phyloP scores from a whole-genome alignment of 2,888 invertebrate species.

The Plusia festucae region DNA sequence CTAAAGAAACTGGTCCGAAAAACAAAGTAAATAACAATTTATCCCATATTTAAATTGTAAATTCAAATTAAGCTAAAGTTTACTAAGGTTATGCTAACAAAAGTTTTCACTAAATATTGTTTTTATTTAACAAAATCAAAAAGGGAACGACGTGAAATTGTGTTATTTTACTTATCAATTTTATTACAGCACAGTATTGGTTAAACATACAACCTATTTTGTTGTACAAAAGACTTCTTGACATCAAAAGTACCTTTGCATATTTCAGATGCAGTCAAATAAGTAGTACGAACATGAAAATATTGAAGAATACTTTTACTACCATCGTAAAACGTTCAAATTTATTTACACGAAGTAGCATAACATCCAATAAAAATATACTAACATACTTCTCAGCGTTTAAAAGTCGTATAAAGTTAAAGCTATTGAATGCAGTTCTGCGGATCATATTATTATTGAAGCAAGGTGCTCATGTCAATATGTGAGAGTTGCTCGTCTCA shows the following conservation, averaged over 20 bases:
- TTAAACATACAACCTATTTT: too few species aligned
- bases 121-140: too few species aligned
- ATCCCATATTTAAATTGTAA: not conserved
- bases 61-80: too few species aligned
- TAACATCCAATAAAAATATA: slow-evolving; percentile 11
- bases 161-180: too few species aligned
- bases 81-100: too few species aligned
- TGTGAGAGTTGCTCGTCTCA: slow-evolving; percentile 66
- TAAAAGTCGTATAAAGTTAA: slow-evolving; percentile 47
- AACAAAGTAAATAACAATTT: not conserved
- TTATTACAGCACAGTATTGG: too few species aligned
- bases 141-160: too few species aligned
- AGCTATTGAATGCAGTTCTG: slow-evolving; percentile 56
- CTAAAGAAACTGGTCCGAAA: not conserved
- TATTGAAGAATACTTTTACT: not conserved
- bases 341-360: not conserved
- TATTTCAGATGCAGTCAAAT: not conserved
- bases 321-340: not conserved
- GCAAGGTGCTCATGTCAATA: slow-evolving; percentile 64
- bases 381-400: slow-evolving; percentile 16
- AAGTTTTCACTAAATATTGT: too few species aligned
- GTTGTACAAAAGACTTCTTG: too few species aligned
- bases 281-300: not conserved
- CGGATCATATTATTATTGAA: slow-evolving; percentile 62
- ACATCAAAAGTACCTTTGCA: too few species aligned